phyloP scores from a whole-genome alignment of 1,140 invertebrate species.

The Brachionus asplanchnoidis region DNA sequence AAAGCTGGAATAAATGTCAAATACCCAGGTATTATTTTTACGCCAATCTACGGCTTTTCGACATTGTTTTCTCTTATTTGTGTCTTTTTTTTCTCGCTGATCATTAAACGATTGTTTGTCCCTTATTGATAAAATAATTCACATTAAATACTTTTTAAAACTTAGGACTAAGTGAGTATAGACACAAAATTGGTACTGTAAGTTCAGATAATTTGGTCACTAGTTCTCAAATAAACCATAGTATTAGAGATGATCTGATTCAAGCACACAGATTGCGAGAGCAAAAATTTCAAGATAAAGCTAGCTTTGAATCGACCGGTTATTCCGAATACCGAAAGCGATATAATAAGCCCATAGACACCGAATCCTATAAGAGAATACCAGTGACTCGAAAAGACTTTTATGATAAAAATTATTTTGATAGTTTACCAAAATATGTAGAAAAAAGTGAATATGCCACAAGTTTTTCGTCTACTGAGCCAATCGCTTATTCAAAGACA shows the following conservation, averaged over 20 bases:
- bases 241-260: conserved; percentile 12
- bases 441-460: conserved; percentile 20
- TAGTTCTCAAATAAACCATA: background rate
- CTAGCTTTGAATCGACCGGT: background rate
- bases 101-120: background rate
- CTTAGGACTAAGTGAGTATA: conserved; percentile 28
- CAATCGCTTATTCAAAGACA: background rate
- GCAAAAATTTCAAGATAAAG: background rate
- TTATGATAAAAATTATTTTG: background rate
- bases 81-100: background rate
- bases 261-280: background rate
- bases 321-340: background rate
- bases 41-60: background rate
- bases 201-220: background rate
- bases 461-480: background rate
- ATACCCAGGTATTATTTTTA: conserved; percentile 22
- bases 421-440: conserved; percentile 23
- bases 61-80: background rate
- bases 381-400: conserved; percentile 20
- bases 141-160: conserved; percentile 9
- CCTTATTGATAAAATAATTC: background rate
- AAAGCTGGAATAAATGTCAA: conserved; percentile 17
- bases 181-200: background rate
- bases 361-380: conserved; percentile 14
- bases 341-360: background rate